Evolutionary conservation across 2,888 invertebrate genomes (phyloP).

Genomic region (Agonopterix arenella): DNA sequence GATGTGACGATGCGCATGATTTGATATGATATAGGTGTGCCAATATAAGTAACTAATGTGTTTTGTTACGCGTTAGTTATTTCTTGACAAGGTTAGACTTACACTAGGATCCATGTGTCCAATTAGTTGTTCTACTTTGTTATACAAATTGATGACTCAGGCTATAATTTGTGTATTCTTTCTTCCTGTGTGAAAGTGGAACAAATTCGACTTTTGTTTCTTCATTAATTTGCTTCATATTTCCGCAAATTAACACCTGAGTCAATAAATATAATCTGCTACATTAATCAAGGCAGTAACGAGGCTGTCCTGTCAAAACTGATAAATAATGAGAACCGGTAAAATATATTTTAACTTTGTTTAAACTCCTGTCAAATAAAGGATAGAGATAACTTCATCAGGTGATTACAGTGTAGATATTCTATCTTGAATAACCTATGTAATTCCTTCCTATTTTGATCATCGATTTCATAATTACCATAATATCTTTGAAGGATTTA

Average conservation of each 20-base stretch:
- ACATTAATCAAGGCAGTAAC: background rate
- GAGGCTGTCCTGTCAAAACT: background rate
- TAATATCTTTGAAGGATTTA: too few species aligned
- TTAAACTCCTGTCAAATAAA: too few species aligned
- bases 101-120: background rate
- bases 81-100: background rate
- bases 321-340: too few species aligned
- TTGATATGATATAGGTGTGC: slow-evolving; percentile 15
- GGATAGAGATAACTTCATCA: too few species aligned
- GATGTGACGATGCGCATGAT: slow-evolving; percentile 28
- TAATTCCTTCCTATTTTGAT: too few species aligned
- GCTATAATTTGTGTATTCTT: background rate
- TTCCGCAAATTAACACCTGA: slow-evolving; percentile 5
- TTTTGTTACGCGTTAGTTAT: slow-evolving; percentile 44
- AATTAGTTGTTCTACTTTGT: background rate
- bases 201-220: slow-evolving; percentile 3
- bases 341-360: too few species aligned
- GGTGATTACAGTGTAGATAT: too few species aligned
- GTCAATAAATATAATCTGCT: background rate
- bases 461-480: too few species aligned
- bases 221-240: background rate
- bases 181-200: slow-evolving; percentile 4
- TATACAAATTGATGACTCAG: background rate
- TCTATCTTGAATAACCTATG: too few species aligned
- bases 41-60: slow-evolving; percentile 22